These are phyloP conservation scores for Drosophila monieri DNA, from an alignment of 2,888 invertebrate species.

Conservation along the genomic window DNA sequence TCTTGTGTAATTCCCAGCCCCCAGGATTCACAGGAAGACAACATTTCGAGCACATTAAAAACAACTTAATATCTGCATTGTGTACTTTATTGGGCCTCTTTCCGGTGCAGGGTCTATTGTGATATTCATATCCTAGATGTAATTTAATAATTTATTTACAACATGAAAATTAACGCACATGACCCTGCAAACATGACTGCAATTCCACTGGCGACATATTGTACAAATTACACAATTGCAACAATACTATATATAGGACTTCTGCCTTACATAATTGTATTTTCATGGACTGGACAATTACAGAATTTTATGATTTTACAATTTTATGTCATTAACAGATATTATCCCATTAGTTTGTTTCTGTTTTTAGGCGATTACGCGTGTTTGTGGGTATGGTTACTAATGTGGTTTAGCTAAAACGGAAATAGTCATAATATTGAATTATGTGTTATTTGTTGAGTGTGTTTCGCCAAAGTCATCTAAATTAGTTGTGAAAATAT, in stretches of 20 bases:
- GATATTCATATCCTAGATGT: conserved; percentile 26
- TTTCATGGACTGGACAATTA: conserved; percentile 41
- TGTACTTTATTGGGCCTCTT: conserved; percentile 38
- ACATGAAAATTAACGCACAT: conserved; percentile 55
- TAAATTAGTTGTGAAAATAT: conserved; percentile 31
- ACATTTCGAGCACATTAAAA: conserved; percentile 52
- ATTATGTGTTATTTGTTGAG: conserved; percentile 34
- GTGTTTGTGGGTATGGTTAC: conserved; percentile 23
- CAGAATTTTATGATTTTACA: conserved; percentile 45
- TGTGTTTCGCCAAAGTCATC: conserved; percentile 19
- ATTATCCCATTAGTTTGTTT: conserved; percentile 14
- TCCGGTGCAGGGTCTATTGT: conserved; percentile 53
- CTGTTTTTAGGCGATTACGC: conserved; percentile 28
- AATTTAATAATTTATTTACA: conserved; percentile 62
- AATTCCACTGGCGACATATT: conserved; percentile 46
- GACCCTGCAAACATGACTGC: too few relatives aligned
- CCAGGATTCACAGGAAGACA: conserved; percentile 39
- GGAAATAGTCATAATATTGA: conserved; percentile 29
- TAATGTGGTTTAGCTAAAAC: conserved; percentile 26
- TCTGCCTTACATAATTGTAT: conserved; percentile 35
- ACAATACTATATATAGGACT: conserved; percentile 17
- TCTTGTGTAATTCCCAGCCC: conserved; percentile 47
- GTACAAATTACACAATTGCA: conserved; percentile 37
- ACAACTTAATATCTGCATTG: conserved; percentile 50
- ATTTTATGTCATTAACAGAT: conserved; percentile 51